Percentiles rank a stretch among this genome's conserved stretches.
phyloP scores from a whole-genome alignment of 2,113 vertebrate genomes.

The Psilopsiagon aymara region DNA sequence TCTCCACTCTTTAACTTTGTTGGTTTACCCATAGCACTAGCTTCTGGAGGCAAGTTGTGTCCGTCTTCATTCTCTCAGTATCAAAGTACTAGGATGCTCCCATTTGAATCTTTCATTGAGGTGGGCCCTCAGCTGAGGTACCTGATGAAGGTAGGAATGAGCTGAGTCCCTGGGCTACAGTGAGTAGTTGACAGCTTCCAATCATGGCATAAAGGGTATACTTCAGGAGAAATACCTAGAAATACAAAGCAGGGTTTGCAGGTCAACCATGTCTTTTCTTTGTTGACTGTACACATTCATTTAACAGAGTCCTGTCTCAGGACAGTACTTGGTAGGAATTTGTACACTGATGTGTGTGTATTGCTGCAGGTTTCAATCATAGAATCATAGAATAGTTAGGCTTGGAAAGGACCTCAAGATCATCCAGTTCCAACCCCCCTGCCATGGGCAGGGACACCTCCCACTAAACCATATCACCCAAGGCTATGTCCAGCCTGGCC shows the following conservation, averaged over 20 bases:
- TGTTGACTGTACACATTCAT: background rate
- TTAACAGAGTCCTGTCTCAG: background rate
- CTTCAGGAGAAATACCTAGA: background rate
- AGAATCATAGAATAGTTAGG: too few species aligned
- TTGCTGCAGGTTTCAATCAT: background rate
- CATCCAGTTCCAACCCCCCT: too few species aligned
- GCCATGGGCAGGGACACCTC: too few species aligned
- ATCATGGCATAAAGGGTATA: background rate
- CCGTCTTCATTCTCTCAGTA: background rate
- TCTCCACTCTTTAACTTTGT: background rate
- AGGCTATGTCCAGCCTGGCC: too few species aligned
- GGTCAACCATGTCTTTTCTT: background rate
- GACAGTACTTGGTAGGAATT: background rate
- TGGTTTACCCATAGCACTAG: background rate
- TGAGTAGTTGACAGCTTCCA: background rate
- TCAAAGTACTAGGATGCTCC: background rate
- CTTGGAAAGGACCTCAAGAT: too few species aligned
- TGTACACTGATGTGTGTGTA: fast-evolving
- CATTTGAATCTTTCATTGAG: background rate
- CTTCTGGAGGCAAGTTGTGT: background rate
- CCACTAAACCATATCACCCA: too few species aligned
- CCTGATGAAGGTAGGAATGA: background rate
- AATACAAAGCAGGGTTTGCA: background rate
- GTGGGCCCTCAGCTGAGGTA: background rate
- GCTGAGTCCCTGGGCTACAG: background rate